phyloP scores from a whole-genome alignment of 2,797 vertebrate species.

The Eulemur mongoz region DNA sequence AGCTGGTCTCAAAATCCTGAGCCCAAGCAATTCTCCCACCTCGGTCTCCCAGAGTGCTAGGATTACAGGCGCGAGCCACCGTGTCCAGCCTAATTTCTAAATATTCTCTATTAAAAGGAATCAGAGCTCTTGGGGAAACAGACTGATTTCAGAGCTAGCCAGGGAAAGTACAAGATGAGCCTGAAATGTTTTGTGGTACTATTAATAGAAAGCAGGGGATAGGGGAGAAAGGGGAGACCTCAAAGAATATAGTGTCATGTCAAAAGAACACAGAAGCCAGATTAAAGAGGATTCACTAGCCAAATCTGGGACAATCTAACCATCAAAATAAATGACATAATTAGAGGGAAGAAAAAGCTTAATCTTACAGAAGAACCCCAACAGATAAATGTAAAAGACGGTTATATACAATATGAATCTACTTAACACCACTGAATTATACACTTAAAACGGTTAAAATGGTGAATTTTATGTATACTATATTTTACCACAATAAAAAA shows the following conservation, averaged over 20 bases:
- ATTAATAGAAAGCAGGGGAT: neutral
- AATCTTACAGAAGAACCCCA: neutral
- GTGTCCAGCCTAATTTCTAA: neutral
- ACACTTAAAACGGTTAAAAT: neutral
- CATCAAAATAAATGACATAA: conserved; percentile 9
- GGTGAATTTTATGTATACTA: neutral
- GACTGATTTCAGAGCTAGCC: neutral
- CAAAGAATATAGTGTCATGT: neutral
- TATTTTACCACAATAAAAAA: neutral
- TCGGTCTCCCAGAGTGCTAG: too few species aligned
- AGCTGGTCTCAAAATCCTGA: too few species aligned
- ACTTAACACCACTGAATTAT: neutral
- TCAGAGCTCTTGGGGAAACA: neutral
- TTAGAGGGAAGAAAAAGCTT: neutral
- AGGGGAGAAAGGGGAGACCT: neutral
- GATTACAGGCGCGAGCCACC: too few species aligned
- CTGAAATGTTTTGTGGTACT: neutral
- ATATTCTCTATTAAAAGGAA: neutral
- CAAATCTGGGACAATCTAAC: neutral
- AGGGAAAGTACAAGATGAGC: neutral
- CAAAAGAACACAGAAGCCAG: neutral
- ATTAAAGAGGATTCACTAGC: neutral
- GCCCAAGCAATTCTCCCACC: too few species aligned
- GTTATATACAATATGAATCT: neutral
- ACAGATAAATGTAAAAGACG: neutral